Base-by-base conservation (phyloP, 1,140 invertebrate genomes). In the Ganaspis sp. region DNA sequence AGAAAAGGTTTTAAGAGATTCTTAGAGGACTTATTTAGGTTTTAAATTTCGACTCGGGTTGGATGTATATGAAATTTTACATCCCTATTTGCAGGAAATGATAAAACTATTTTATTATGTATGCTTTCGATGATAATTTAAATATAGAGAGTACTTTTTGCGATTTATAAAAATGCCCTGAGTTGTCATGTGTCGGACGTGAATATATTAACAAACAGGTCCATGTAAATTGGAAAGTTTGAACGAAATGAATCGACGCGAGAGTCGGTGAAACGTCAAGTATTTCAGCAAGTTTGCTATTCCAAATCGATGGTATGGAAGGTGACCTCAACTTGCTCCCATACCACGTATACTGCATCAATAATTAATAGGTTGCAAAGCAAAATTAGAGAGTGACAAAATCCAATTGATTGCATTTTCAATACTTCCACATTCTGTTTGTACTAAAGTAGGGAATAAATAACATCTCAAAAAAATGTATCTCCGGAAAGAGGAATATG, bases 271-370 rank as follows among this genome's bases (percentile, higher is more conserved):
- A 49, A 49, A 49, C 45, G 8, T 49, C 45, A 49, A 49, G 45
- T 49, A 17, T 49, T 49, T 49, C 45, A 49, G 45, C 45, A 49
- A 49, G 45, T n/a, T 49, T 49, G 45, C 45, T 49, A 49, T 49
- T 49, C n/a, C 45, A 49, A 49, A 49, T 49, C 45, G 45, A n/a
- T 49, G 45, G 17, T 49, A 49, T n/a, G n/a, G 45, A 49, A 49
- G 45, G 45, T 49, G 45, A 49, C 45, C 45, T 49, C 45, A 49
- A 49, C 1, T 49, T 49, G 45, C n/a, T 49, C 45, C 45, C 45
- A 17, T n/a, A 49, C 45, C n/a, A 49, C 42, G 11, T 45, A 49
- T 5, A 3, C 15, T 17, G 42, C 42, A 49, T 49, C 45, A 49
- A 49, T 49, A 49, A 49, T 49, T 49, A 49, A 49, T 49, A 17